phyloP scores from a whole-genome alignment of 2,888 invertebrate genomes.

The Heliconius charithonia region DNA sequence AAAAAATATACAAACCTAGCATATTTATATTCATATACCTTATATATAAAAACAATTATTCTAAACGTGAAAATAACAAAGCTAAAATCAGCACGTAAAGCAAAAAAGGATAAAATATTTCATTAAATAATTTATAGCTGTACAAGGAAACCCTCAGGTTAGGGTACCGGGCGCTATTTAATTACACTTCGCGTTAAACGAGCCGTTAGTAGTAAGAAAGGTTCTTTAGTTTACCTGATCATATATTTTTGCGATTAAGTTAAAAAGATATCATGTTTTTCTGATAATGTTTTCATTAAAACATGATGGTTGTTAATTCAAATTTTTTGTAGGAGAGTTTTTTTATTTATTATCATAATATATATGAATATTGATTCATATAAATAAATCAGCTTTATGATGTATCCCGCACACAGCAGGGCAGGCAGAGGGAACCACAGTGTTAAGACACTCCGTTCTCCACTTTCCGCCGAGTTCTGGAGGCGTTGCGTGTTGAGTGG shows the following conservation, averaged over 20 bases:
- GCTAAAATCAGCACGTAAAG: constrained; percentile 13
- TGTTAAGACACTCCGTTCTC: no score
- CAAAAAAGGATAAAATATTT: constrained; percentile 40
- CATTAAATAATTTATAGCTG: constrained; percentile 54
- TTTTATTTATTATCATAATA: no score
- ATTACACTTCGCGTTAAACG: constrained; percentile 64
- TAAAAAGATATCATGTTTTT: not conserved
- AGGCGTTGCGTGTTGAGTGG: no score
- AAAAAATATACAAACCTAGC: not conserved
- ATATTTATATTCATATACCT: not conserved
- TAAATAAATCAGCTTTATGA: no score
- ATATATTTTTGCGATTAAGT: not conserved
- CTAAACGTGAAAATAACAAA: constrained; percentile 12
- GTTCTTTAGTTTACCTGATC: constrained; percentile 51
- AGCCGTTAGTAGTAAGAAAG: constrained; percentile 56
- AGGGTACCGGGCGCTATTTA: constrained; percentile 58
- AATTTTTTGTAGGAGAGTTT: no score
- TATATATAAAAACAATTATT: constrained; percentile 15
- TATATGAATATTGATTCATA: no score
- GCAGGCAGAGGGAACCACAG: no score
- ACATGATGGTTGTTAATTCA: not conserved
- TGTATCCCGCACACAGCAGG: no score
- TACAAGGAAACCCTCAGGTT: constrained; percentile 52
- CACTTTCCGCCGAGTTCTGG: no score
- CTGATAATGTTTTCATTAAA: not conserved